Base-by-base conservation (phyloP, 2,797 vertebrate genomes). In the Lophotriccus pileatus region DNA sequence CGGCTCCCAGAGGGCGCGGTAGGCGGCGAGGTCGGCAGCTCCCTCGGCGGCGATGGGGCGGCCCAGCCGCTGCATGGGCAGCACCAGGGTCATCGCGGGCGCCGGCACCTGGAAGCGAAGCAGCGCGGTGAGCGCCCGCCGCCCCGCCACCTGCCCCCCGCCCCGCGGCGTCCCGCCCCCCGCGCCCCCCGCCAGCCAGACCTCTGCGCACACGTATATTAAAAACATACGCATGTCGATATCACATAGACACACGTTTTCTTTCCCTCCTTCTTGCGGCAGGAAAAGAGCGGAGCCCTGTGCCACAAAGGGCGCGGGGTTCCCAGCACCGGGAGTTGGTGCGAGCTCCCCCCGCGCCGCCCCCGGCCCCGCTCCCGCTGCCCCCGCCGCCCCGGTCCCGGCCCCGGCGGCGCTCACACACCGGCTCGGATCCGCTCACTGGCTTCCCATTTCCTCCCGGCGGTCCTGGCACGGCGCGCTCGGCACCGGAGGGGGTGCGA, bases 21-120 rank as follows among this genome's bases (percentile, higher is more conserved):
- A 99, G 49, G 98, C 97, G 58, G 98, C 97, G 95, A 98, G 98
- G 17, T 98, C 98, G 84, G 98, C 97, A 94, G 98, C 98, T 97
- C 98, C 98, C 92, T 99, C 98, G 59, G 97, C 97, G 97, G 97
- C 97, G 95, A 98, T 97, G 98, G 98, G 98, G 96, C 99, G 98
- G 96, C 98, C 98, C 97, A 99, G 98, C 95, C 98, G 98, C 98
- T 99, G 99, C 98, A 99, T 98, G 97, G 99, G 98, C 98, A 99
- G 98, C 96, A 99, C 99, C 94, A 99, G 98, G 98, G 99, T 99
- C 99, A 99, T 99, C 41, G 95, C 94, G 93, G 85, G 63, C 85
- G 92, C 86, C 90, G 50, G 82, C 81, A 89, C 91, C 94, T 92
- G 89, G 74, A 80, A 82, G 80, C 72, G 74, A 91, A 92, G 87